Base-by-base conservation (phyloP, 2,888 invertebrate species). In the Amblyteles armatorius region DNA sequence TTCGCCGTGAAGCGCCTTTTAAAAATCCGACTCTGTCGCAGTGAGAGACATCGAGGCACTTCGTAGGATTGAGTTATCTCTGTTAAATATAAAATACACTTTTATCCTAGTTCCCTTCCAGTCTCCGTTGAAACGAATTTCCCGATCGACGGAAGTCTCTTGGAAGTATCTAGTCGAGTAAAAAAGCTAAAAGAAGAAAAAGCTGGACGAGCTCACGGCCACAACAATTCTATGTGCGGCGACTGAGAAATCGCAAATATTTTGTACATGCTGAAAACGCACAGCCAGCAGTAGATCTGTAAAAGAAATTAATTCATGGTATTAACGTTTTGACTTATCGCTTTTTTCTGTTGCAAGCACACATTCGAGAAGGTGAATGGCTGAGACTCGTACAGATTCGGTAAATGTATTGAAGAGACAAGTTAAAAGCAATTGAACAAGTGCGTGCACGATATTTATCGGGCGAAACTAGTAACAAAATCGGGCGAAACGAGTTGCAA, bases 201-300 rank as follows among this genome's bases (percentile, higher is more conserved):
- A 74, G 36, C 40, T 40, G 0, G 40, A 16, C 29, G 22, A 55
- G 11, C n/a, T 84, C 50, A 81, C 19, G 96, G 95, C 94, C 95
- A 96, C 80, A 97, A 94, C 57, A 98, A 95, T 93, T 98, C 97
- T 91, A 98, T 98, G 92, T 98, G 97, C 4, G 98, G 98, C 77
- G 97, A 97, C 92, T 98, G 98, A 94, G 97, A 95, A 87, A 96
- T 95, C 89, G 97, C 95, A 91, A 97, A 96, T 77, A 97, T 95
- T 94, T 97, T 97, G 93, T 98, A 98, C 90, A 97, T 97, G 0
- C 98, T 98, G 88, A 96, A 96, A 0, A 98, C 97, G 84, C 97
- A 97, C 33, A 98, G 93, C 96, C 97, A 97, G 92, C 97, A 98
- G 92, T 98, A 98, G 29, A 97, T 95, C 98, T 98, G 94, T 84